Evolutionary conservation across 2,113 vertebrate genomes (phyloP).

Genomic region (Crypturellus undulatus): DNA sequence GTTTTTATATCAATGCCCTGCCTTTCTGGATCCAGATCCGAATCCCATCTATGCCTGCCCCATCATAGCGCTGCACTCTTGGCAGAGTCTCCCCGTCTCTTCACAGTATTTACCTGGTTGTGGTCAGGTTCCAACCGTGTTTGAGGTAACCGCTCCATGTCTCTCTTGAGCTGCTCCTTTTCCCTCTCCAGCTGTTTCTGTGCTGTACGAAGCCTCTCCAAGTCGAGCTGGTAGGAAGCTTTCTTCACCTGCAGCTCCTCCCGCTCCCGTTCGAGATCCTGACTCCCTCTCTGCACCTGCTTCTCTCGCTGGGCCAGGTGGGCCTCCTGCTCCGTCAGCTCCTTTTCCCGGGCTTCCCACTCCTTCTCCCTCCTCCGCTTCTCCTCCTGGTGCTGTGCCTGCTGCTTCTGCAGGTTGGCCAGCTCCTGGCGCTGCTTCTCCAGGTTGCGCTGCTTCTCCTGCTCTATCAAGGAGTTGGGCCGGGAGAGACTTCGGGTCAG

Average conservation of each 20-base stretch:
- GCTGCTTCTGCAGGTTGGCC: conserved; percentile 90
- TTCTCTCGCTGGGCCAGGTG: conserved; percentile 80
- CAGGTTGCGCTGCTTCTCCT: conserved; percentile 97
- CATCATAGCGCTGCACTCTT: not conserved
- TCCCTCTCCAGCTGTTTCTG: conserved; percentile 92
- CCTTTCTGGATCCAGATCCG: accelerated
- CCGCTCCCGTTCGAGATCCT: conserved; percentile 80
- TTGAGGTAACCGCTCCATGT: conserved; percentile 80
- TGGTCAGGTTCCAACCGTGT: conserved; percentile 23
- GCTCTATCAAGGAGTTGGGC: conserved; percentile 89
- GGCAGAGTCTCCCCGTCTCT: accelerated
- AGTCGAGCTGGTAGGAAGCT: conserved; percentile 85
- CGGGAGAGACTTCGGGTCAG: conserved; percentile 78
- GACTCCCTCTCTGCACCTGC: conserved; percentile 73
- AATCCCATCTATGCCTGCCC: not conserved
- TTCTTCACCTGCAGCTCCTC: conserved; percentile 82
- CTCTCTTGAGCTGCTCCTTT: conserved; percentile 81
- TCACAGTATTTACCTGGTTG: conserved; percentile 49
- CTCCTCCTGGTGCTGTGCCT: conserved; percentile 89
- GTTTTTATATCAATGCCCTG: not conserved
- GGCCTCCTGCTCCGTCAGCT: conserved; percentile 82
- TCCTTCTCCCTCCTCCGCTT: conserved; percentile 83
- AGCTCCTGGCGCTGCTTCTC: conserved; percentile 95
- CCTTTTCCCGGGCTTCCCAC: conserved; percentile 86
- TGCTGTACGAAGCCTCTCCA: conserved; percentile 86